phyloP scores from a whole-genome alignment of 2,888 invertebrate species.

The Eupsilia transversa region DNA sequence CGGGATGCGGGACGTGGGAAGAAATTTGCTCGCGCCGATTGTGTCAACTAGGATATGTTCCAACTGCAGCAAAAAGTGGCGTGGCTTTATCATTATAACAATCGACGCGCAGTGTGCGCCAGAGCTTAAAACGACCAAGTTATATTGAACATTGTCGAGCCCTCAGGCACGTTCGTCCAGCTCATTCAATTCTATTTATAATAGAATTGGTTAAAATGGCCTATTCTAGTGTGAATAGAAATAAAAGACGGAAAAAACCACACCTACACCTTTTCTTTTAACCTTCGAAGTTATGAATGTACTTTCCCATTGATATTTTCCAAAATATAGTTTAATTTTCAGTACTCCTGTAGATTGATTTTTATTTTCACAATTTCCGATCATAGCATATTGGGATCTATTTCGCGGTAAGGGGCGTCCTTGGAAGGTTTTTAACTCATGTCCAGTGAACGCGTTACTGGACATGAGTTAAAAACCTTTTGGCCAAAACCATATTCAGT shows the following conservation, averaged over 20 bases:
- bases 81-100: background rate
- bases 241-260: too few relatives aligned
- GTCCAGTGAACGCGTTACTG: too few relatives aligned
- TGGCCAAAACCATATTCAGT: too few relatives aligned
- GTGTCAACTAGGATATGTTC: background rate
- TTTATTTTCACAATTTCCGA: background rate
- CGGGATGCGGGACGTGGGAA: too few relatives aligned
- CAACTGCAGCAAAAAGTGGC: background rate
- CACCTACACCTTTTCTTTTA: too few relatives aligned
- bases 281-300: background rate
- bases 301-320: background rate
- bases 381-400: background rate
- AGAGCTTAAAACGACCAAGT: background rate
- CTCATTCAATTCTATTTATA: background rate
- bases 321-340: background rate
- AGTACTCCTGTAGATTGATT: background rate
- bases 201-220: background rate
- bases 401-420: too few relatives aligned
- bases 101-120: background rate
- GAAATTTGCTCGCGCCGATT: background rate
- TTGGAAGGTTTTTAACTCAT: too few relatives aligned
- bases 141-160: background rate
- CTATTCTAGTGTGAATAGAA: background rate
- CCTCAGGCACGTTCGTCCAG: background rate
- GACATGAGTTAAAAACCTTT: too few relatives aligned